A percentile compares a stretch with the other conserved stretches of the same genome.
Evolutionary conservation across 2,113 vertebrate species (phyloP).

Genomic region (Grammomys surdaster): DNA sequence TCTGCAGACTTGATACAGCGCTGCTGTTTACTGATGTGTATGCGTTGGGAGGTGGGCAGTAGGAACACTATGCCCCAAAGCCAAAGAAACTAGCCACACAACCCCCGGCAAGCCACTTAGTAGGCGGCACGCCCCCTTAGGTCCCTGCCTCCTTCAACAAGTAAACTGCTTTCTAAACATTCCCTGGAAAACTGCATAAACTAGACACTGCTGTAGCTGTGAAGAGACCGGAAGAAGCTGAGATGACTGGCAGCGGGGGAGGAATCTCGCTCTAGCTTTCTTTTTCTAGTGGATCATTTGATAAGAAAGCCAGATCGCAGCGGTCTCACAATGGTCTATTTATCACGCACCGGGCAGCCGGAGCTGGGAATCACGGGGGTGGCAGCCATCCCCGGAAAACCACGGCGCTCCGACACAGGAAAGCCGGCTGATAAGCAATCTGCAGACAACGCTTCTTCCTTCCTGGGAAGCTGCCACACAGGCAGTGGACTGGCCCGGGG

Average conservation of each 20-base stretch:
- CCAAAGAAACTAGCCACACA: not conserved
- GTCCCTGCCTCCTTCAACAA: not conserved
- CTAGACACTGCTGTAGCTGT: conserved; percentile 76
- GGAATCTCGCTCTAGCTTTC: conserved; percentile 52
- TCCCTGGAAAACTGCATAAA: conserved; percentile 56
- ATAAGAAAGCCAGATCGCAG: conserved; percentile 83
- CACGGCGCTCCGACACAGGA: conserved; percentile 85
- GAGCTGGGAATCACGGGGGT: conserved; percentile 89
- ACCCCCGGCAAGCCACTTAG: not conserved
- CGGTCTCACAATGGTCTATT: conserved; percentile 85
- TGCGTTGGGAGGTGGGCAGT: too few relatives aligned
- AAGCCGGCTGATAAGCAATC: conserved; percentile 88
- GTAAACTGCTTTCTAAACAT: conserved; percentile 48
- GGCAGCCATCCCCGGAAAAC: conserved; percentile 85
- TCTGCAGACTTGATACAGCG: not conserved
- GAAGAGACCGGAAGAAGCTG: conserved; percentile 14
- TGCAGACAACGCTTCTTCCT: conserved; percentile 87
- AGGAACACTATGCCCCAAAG: not conserved
- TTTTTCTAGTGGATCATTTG: conserved; percentile 75
- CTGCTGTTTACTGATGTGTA: too few relatives aligned
- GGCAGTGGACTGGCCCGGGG: conserved; percentile 80
- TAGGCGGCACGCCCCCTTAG: not conserved
- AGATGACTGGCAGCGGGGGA: conserved; percentile 74
- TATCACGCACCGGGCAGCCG: conserved; percentile 77
- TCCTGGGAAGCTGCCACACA: conserved; percentile 85